phyloP scores from a whole-genome alignment of 2,113 vertebrate species.

The Hyperopisus bebe region DNA sequence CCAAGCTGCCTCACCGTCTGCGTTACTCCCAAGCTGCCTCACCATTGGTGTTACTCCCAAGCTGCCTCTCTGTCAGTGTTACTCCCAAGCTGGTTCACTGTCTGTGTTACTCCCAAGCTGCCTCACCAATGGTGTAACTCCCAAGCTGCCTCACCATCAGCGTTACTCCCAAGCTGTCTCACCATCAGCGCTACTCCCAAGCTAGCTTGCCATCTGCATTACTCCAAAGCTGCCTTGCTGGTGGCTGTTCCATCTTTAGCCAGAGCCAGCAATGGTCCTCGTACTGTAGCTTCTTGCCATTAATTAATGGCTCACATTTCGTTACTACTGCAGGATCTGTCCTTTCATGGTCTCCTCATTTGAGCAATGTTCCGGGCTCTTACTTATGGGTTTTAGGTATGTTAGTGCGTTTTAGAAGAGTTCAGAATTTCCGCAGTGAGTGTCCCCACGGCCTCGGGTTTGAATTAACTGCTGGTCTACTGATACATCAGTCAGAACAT shows the following conservation, averaged over 20 bases:
- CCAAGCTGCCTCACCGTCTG: no score
- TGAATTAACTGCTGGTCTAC: conserved; percentile 6
- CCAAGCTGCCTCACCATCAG: no score
- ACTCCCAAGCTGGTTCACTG: no score
- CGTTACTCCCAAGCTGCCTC: no score
- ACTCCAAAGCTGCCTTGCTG: not conserved
- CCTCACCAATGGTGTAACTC: no score
- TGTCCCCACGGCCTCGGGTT: not conserved
- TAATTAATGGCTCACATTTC: not conserved
- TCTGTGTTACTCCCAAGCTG: no score
- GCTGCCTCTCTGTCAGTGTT: no score
- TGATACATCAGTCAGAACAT: not conserved
- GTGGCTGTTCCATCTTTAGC: not conserved
- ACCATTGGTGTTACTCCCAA: no score
- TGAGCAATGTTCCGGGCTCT: not conserved
- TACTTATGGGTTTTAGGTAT: not conserved
- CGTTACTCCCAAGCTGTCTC: no score
- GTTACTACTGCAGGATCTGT: not conserved
- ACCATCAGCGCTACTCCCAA: no score
- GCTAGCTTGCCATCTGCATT: not conserved
- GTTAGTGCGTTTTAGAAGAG: not conserved
- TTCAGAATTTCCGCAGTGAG: not conserved
- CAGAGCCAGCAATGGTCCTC: not conserved
- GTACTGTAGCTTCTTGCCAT: not conserved
- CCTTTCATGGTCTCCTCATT: not conserved